Percentiles rank a stretch among this genome's conserved stretches.
Conservation (phyloP, 2,797 vertebrate species). For the Tachyglossus aculeatus region DNA sequence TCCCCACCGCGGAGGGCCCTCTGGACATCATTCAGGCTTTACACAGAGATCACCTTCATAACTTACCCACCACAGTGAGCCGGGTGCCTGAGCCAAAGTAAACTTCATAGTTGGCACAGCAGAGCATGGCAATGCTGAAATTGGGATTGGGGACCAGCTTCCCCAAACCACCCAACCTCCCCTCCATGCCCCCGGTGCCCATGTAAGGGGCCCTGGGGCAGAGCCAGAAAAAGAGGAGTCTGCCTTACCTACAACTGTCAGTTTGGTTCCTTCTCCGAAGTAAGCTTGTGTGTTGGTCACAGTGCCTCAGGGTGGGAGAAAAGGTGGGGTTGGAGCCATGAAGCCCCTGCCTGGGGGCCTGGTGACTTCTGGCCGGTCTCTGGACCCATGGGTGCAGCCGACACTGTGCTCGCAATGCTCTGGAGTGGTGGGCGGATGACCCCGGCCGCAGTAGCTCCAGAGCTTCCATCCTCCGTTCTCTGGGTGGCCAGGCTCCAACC, state of each 20-base stretch:
- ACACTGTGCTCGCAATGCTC: too few species aligned
- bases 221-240: not conserved
- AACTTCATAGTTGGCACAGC: conserved; percentile 66
- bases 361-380: not conserved
- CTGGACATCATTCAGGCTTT: too few species aligned
- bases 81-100: conserved; percentile 72
- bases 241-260: conserved; percentile 70
- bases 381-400: not conserved
- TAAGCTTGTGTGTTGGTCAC: not conserved
- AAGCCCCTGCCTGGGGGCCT: not conserved
- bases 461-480: too few species aligned
- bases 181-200: too few species aligned
- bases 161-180: too few species aligned
- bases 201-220: not conserved
- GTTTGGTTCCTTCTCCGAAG: conserved; percentile 65
- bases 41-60: not conserved
- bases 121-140: conserved; percentile 55
- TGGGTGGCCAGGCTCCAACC: too few species aligned
- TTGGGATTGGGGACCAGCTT: not conserved
- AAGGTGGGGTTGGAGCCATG: not conserved
- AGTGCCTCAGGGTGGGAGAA: conserved; percentile 6
- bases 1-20: too few species aligned
- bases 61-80: conserved; percentile 70
- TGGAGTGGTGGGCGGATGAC: too few species aligned
- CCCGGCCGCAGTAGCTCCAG: too few species aligned